Conservation (phyloP, 2,113 vertebrate genomes). For the Heterotilapia buettikoferi region DNA sequence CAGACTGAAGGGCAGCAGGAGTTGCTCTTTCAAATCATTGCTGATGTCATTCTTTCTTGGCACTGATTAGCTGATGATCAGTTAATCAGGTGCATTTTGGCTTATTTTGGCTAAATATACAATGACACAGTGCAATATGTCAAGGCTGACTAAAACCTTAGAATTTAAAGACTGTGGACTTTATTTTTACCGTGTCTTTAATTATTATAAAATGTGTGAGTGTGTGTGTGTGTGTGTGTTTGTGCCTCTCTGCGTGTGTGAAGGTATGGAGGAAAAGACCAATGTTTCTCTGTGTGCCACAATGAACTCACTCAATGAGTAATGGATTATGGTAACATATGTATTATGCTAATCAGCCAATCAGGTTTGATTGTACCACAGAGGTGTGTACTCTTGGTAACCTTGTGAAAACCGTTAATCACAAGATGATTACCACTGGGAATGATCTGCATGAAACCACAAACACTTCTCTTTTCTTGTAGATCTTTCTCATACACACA, state of each 20-base stretch:
- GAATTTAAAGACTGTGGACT: not conserved
- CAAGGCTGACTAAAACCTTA: not conserved
- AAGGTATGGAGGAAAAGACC: not conserved
- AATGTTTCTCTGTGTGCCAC: not conserved
- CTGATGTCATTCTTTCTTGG: not conserved
- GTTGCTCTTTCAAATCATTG: not conserved
- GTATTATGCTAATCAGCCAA: constrained; percentile 68
- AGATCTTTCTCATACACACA: not conserved
- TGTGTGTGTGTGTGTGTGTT: not conserved
- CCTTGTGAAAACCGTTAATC: constrained; percentile 64
- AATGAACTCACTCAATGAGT: constrained; percentile 52
- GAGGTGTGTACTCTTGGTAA: constrained; percentile 48
- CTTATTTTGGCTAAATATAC: not conserved
- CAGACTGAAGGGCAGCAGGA: not conserved
- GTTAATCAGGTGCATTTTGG: not conserved
- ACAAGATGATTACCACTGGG: constrained; percentile 47
- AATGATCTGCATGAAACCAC: not conserved
- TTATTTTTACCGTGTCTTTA: not conserved
- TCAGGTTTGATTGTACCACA: constrained; percentile 64
- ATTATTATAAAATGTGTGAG: not conserved
- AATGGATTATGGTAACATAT: constrained; percentile 61
- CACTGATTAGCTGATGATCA: not conserved
- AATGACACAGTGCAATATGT: not conserved
- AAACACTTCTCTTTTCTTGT: not conserved
- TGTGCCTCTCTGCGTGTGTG: not conserved